Percentiles rank a stretch among this genome's conserved stretches.
Conservation (phyloP, 2,888 invertebrate genomes). For the Galerucella calmariensis region DNA sequence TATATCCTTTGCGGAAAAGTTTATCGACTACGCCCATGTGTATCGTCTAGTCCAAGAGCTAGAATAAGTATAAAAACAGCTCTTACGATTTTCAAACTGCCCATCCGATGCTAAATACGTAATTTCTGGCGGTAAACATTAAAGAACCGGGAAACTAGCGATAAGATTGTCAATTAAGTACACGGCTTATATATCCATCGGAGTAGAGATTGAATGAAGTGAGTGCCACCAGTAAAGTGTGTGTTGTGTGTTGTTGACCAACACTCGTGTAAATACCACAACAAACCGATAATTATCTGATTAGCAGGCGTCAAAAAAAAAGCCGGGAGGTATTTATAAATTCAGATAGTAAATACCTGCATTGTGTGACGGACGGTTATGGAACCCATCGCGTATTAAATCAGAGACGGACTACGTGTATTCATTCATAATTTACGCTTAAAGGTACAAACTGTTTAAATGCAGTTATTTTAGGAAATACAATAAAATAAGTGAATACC, state of each 20-base stretch:
- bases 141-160: conserved; percentile 36
- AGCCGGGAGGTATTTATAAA: conserved; percentile 40
- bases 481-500: too few species aligned
- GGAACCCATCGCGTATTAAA: not conserved
- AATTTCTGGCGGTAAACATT: conserved; percentile 41
- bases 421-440: not conserved
- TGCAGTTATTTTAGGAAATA: too few species aligned
- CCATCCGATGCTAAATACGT: conserved; percentile 38
- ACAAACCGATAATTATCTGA: conserved; percentile 47
- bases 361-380: conserved; percentile 17
- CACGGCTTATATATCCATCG: conserved; percentile 20
- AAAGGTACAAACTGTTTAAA: too few species aligned
- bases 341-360: conserved; percentile 43
- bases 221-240: conserved; percentile 30
- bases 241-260: conserved; percentile 35
- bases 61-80: conserved; percentile 5
- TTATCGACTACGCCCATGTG: not conserved
- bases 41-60: not conserved
- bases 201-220: conserved; percentile 13
- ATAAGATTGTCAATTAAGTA: conserved; percentile 41
- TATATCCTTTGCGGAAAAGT: not conserved
- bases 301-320: conserved; percentile 44
- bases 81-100: conserved; percentile 17
- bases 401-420: conserved; percentile 7
- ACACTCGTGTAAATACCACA: conserved; percentile 43